Evolutionary conservation across 2,113 vertebrate genomes (phyloP).

Genomic region (Emydocephalus ijimae): DNA sequence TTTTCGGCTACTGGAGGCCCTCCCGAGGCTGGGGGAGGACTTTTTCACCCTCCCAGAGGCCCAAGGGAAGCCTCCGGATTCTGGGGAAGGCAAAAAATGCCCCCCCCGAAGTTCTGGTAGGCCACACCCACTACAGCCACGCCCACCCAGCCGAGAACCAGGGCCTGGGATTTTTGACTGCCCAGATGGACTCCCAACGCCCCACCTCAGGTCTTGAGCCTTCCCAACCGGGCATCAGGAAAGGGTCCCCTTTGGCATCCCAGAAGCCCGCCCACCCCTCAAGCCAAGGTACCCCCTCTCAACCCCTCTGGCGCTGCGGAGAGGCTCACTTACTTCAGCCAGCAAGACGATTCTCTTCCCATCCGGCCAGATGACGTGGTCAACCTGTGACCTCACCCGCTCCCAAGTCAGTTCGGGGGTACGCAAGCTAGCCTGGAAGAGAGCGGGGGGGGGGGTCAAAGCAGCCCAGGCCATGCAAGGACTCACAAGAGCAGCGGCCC

Average conservation of each 20-base stretch:
- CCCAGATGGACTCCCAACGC: fast-evolving
- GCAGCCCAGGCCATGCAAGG: fast-evolving
- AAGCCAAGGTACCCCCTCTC: background rate
- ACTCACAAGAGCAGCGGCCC: too few species aligned
- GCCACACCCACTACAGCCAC: too few species aligned
- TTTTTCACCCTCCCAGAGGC: too few species aligned
- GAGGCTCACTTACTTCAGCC: slow-evolving; percentile 80
- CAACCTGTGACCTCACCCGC: slow-evolving; percentile 94
- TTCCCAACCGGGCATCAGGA: too few species aligned
- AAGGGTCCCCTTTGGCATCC: background rate
- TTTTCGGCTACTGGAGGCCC: too few species aligned
- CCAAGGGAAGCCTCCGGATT: too few species aligned
- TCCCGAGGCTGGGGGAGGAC: too few species aligned
- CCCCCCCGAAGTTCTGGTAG: too few species aligned
- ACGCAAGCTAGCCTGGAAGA: slow-evolving; percentile 86
- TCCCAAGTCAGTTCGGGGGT: slow-evolving; percentile 98
- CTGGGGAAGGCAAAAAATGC: too few species aligned
- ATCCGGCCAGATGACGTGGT: slow-evolving; percentile 97
- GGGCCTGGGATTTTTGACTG: too few species aligned
- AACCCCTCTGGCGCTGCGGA: background rate
- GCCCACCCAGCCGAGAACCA: too few species aligned
- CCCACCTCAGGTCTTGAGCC: fast-evolving
- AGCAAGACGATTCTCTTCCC: slow-evolving; percentile 95
- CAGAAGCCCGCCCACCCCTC: background rate
- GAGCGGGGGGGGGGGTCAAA: fast-evolving